Evolutionary conservation across 2,888 invertebrate genomes (phyloP).

Genomic region (Luperina testacea): DNA sequence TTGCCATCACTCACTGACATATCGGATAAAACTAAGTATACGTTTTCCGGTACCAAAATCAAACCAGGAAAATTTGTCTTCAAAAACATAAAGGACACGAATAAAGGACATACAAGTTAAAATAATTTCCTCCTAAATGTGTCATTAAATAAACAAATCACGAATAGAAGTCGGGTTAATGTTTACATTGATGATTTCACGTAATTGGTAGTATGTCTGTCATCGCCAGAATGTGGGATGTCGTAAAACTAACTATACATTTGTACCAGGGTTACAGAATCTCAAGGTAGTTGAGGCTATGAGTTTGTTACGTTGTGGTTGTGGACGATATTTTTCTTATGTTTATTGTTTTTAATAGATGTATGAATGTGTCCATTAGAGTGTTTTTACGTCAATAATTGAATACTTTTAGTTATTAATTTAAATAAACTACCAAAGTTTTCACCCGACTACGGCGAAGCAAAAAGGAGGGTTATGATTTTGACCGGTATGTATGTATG

Average conservation of each 20-base stretch:
- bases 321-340: not conserved
- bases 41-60: not conserved
- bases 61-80: conserved; percentile 14
- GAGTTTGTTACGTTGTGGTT: not conserved
- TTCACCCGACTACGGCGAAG: too few relatives aligned
- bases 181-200: conserved; percentile 46
- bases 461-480: too few relatives aligned
- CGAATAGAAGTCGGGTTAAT: conserved; percentile 28
- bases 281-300: conserved; percentile 51
- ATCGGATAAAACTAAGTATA: not conserved
- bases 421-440: not conserved
- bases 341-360: not conserved
- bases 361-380: not conserved
- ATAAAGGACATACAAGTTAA: conserved; percentile 8
- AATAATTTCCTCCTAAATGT: conserved; percentile 23
- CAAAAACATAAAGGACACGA: conserved; percentile 2
- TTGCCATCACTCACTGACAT: too few relatives aligned
- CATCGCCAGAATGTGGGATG: conserved; percentile 52
- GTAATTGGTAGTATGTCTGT: conserved; percentile 46
- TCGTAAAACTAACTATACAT: conserved; percentile 52
- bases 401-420: not conserved
- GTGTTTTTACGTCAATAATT: not conserved
- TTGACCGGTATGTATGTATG: too few relatives aligned
- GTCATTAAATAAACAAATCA: conserved; percentile 31
- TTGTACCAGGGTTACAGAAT: conserved; percentile 55